A percentile compares a stretch with the other conserved stretches of the same genome.
Evolutionary conservation across 2,797 vertebrate genomes (phyloP).

Genomic region (Oceanodroma leucorhoa): DNA sequence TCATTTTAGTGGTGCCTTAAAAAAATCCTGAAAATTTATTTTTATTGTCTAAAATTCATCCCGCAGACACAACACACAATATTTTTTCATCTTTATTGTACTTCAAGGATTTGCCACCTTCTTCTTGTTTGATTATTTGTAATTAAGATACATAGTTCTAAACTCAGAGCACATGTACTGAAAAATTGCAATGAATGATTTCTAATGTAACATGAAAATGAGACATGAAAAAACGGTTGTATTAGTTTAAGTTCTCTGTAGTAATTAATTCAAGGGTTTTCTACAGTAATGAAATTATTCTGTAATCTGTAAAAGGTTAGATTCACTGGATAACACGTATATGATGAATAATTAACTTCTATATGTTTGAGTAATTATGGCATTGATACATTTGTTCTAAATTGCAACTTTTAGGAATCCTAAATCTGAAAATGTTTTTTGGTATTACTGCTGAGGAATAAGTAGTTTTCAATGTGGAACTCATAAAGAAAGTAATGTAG

Average conservation of each 20-base stretch:
- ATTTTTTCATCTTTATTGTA: not conserved
- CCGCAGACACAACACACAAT: accelerated
- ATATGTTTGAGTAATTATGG: not conserved
- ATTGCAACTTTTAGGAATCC: not conserved
- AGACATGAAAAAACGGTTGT: not conserved
- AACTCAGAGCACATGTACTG: not conserved
- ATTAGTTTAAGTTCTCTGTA: not conserved
- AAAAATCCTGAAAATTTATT: not conserved
- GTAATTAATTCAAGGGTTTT: not conserved
- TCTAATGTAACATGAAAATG: not conserved
- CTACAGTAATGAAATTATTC: not conserved
- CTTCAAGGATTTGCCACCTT: not conserved
- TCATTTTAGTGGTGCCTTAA: not conserved
- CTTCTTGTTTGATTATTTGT: not conserved
- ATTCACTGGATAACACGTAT: not conserved
- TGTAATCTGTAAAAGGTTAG: not conserved
- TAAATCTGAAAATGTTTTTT: not conserved
- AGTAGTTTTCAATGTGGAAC: not conserved
- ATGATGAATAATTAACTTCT: not conserved
- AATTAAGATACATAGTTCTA: not conserved
- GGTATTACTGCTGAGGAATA: not conserved
- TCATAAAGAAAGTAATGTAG: not conserved
- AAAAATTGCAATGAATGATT: not conserved
- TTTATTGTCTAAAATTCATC: not conserved
- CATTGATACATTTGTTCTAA: not conserved